Base-by-base conservation (phyloP, 2,797 vertebrate species). In the Rhinoraja longicauda region DNA sequence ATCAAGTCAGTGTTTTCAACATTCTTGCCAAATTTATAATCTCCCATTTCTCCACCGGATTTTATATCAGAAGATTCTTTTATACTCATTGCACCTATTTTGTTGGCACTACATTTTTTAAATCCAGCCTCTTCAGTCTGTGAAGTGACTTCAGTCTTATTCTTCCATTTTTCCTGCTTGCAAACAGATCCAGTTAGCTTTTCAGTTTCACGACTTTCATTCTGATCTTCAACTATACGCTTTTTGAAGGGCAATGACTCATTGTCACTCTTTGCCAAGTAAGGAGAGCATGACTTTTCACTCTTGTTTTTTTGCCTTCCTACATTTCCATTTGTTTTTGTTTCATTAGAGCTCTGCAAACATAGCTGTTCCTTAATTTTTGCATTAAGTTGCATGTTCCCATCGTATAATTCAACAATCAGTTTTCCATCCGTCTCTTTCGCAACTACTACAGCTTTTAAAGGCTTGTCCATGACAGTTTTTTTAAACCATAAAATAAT, bases 351-450 rank as follows among this genome's bases (percentile, higher is more conserved):
- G n/a, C 36, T 36, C 73, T 78, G 75, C 62, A 78, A 36, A 76
- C 59, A 81, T 94, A 98, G 95, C 93, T 94, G 96, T 92, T 96
- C 96, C 93, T 97, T 98, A 93, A 99, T 95, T 93, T 96, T 96
- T 57, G 96, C 95, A 94, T 98, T 99, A 75, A 99, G 96, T 94
- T 98, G 97, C 77, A 93, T 94, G 92, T 95, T 96, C 57, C 94
- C 95, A 93, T 97, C 95, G 95, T 98, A 98, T 0, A 99, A 96
- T 94, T 99, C 98, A 90, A 99, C 95, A 82, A 97, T 94, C 39
- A 99, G 94, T 93, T 96, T 98, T 32, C 98, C 98, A 94, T 96
- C 96, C 75, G 96, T 95, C 92, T 98, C 97, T 96, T 97, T 98
- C 67, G 97, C 97, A 84, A 99, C 97, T 0, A 98, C 95, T 3